These are phyloP conservation scores for Phodopus roborovskii DNA, from an alignment of 2,113 vertebrate species.

Conservation along the genomic window DNA sequence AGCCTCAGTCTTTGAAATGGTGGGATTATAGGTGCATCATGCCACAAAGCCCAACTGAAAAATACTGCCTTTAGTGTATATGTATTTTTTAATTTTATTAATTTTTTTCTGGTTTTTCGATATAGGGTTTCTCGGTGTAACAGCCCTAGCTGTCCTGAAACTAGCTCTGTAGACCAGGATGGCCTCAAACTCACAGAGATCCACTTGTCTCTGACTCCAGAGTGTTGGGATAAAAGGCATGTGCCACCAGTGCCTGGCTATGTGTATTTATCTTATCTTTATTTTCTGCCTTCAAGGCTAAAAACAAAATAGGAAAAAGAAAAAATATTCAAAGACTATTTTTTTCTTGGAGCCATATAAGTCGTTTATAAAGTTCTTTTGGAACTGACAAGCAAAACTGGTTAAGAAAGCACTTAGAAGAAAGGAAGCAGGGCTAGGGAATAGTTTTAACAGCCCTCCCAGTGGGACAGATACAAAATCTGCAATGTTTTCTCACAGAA, in stretches of 20 bases:
- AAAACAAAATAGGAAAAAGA: conserved; percentile 43
- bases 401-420: neutral
- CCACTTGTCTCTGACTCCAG: neutral
- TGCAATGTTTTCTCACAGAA: neutral
- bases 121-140: neutral
- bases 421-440: neutral
- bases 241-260: no score
- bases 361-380: conserved; percentile 12
- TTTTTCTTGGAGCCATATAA: neutral
- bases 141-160: neutral
- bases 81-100: neutral
- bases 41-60: neutral
- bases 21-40: neutral
- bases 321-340: neutral
- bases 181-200: neutral
- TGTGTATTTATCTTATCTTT: neutral
- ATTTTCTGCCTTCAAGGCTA: conserved; percentile 1
- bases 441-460: neutral
- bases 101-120: neutral
- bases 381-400: neutral
- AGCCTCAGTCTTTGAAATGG: neutral
- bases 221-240: neutral
- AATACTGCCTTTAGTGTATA: neutral
- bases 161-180: neutral
- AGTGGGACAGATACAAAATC: neutral